These are phyloP conservation scores for Pterostichus niger DNA, from an alignment of 2,888 invertebrate species.

Conservation along the genomic window DNA sequence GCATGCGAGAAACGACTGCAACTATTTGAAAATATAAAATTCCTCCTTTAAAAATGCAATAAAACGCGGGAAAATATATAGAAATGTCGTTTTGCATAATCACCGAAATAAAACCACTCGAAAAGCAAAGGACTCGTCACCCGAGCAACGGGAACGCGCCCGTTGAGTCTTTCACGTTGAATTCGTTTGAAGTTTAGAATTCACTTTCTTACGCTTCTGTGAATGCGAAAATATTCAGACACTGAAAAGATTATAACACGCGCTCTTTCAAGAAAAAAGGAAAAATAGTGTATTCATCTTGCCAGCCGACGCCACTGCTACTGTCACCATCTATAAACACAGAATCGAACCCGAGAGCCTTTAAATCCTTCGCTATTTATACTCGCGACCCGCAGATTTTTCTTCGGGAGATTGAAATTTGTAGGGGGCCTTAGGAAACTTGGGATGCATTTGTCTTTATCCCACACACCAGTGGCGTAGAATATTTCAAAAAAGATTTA, in stretches of 20 bases:
- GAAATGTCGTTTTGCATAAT: conserved; percentile 59
- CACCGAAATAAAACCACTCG: conserved; percentile 52
- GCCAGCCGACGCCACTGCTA: neutral
- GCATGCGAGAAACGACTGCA: neutral
- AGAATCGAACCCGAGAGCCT: conserved; percentile 28
- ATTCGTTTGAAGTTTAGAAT: conserved; percentile 59
- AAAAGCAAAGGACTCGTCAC: conserved; percentile 32
- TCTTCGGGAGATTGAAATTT: conserved; percentile 12
- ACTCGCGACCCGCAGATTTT: conserved; percentile 23
- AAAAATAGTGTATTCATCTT: conserved; percentile 43
- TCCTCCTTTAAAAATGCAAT: conserved; percentile 35
- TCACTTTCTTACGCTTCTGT: conserved; percentile 51
- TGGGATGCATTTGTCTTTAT: conserved; percentile 11
- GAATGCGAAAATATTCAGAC: conserved; percentile 58
- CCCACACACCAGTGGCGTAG: neutral
- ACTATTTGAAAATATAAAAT: conserved; percentile 24
- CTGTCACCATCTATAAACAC: conserved; percentile 8
- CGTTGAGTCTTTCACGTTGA: conserved; percentile 21
- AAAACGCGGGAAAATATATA: conserved; percentile 49
- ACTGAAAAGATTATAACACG: conserved; percentile 59
- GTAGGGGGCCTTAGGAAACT: too few relatives aligned
- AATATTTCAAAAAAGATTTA: too few relatives aligned
- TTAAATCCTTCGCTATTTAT: conserved; percentile 18
- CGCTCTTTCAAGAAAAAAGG: neutral
- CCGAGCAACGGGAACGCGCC: neutral